A percentile compares a stretch with the other conserved stretches of the same genome.
Conservation (phyloP, 2,888 invertebrate species). For the Limnephilus marmoratus region DNA sequence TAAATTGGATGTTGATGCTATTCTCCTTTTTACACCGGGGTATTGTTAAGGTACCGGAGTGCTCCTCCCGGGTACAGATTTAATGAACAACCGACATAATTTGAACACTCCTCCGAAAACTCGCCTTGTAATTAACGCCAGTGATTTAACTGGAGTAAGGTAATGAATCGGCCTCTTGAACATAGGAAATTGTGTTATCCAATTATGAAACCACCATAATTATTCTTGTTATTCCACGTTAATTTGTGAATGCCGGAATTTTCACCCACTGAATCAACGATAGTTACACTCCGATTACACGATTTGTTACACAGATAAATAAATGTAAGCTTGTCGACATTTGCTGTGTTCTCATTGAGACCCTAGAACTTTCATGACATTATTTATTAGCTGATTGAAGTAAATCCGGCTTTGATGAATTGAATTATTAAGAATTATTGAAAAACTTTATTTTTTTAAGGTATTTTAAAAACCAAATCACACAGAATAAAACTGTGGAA, state of each 20-base stretch:
- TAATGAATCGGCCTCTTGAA: constrained; percentile 2
- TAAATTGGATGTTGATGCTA: background rate
- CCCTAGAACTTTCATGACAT: background rate
- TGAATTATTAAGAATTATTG: background rate
- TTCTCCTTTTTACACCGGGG: background rate
- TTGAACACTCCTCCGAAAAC: background rate
- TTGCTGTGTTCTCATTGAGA: background rate
- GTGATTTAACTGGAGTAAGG: constrained; percentile 2
- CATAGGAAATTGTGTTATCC: constrained; percentile 2
- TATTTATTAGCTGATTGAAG: too few relatives aligned
- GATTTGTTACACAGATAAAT: background rate
- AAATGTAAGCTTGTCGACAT: background rate
- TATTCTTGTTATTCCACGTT: constrained; percentile 2
- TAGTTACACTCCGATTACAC: background rate
- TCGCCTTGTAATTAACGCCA: constrained; percentile 2
- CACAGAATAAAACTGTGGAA: too few relatives aligned
- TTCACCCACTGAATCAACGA: background rate
- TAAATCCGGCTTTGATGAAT: too few relatives aligned
- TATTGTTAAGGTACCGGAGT: background rate
- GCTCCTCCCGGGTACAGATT: background rate
- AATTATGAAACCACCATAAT: background rate
- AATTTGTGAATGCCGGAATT: background rate
- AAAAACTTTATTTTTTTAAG: too few relatives aligned
- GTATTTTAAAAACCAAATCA: too few relatives aligned
- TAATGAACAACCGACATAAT: constrained; percentile 2